A percentile compares a stretch with the other conserved stretches of the same genome.
Evolutionary conservation across 1,140 invertebrate species (phyloP).

Genomic region (Protaetia brevitarsis): DNA sequence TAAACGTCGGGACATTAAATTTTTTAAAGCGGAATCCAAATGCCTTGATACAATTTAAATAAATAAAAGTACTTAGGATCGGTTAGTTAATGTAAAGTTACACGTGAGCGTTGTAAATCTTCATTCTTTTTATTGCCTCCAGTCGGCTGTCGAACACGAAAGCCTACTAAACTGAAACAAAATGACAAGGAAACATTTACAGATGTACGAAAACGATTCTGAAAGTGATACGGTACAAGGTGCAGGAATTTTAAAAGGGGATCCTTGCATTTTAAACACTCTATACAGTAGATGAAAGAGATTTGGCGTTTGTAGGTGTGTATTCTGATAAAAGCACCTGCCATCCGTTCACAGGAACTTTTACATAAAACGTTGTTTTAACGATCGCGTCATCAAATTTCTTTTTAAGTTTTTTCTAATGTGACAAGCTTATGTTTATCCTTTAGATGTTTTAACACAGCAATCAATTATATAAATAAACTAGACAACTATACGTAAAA

Average conservation of each 20-base stretch:
- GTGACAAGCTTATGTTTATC: not conserved
- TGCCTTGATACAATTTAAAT: too few species aligned
- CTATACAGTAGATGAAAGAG: not conserved
- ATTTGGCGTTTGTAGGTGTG: not conserved
- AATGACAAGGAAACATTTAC: not conserved
- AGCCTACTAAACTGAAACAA: not conserved
- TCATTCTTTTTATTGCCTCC: not conserved
- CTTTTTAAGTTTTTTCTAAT: not conserved
- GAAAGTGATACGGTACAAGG: not conserved
- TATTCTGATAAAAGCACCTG: constrained; percentile 8
- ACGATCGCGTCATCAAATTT: not conserved
- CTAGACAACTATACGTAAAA: not conserved
- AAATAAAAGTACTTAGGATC: not conserved
- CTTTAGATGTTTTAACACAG: not conserved
- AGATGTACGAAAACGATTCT: not conserved
- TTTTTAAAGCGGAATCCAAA: too few species aligned
- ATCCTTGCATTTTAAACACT: not conserved
- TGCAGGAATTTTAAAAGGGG: constrained; percentile 1
- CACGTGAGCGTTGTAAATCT: not conserved
- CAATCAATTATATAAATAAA: not conserved
- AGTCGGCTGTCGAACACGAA: not conserved
- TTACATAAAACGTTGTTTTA: constrained; percentile 11
- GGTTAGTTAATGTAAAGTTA: not conserved
- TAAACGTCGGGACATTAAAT: too few species aligned
- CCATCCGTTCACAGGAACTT: not conserved